Evolutionary conservation across 2,113 vertebrate genomes (phyloP), one percentile per base, ranked within the genome.

Genomic region (Pteruthius melanotis): DNA sequence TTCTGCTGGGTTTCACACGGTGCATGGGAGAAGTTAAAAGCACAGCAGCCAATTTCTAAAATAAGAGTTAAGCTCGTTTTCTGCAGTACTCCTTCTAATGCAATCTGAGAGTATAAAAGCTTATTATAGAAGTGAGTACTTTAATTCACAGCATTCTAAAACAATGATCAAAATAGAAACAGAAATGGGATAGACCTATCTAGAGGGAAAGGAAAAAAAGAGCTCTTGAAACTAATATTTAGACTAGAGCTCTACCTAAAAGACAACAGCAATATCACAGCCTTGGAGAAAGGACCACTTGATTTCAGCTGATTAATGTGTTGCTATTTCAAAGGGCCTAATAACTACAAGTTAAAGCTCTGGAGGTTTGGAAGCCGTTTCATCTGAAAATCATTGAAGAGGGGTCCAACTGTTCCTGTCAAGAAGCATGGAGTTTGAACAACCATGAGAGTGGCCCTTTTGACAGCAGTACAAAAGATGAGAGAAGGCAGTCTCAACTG

Each of bases 381-480:
- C 77, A 95, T 96, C 93, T 96, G 85, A 91, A 95, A 97, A 96
- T 78, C 94, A 89, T 70, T 92, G 91, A 95, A 96, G 89, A 95
- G 87, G 68, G 85, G 82, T 88, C 89, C 96, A 94, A 96, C 76
- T 95, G 94, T 95, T 94, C 87, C 93, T 90, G 90, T 96, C 89
- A 97, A 96, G 94, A 94, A 96, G 95, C 94, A 87, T 93, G 96
- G 95, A 96, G 95, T 89, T 93, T 96, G 93, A 96, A 93, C 94
- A 97, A 80, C 79, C 87, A 91, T 57, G 69, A 87, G 89, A 94
- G 92, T 92, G 83, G 87, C 87, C 75, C 80, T 96, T 97, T 92
- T 95, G 93, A 96, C 89, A 96, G 84, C 87, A 94, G 96, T 49
- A 94, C 89, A 94, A 96, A 91, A 94, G 95, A 94, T 94, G 87